These are phyloP conservation scores for Hoplodrina blanda DNA, from an alignment of 2,888 invertebrate genomes.

Conservation along the genomic window DNA sequence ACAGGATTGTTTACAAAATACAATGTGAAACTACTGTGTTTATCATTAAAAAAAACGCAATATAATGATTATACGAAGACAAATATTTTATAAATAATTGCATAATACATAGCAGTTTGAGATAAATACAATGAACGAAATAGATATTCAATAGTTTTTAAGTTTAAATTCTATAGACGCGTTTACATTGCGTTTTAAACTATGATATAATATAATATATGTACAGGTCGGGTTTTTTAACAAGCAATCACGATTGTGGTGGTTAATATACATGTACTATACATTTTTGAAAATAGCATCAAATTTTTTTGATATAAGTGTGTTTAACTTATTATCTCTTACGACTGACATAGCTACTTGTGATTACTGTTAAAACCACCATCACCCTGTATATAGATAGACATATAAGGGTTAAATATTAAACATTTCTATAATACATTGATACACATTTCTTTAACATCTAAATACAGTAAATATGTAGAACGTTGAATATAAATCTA, in stretches of 20 bases:
- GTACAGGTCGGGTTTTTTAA: not conserved
- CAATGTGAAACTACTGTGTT: not conserved
- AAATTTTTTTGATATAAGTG: too few species aligned
- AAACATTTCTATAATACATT: not conserved
- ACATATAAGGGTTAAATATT: not conserved
- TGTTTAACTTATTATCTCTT: not conserved
- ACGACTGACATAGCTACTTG: not conserved
- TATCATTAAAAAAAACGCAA: not conserved
- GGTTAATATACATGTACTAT: too few species aligned
- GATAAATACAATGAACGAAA: not conserved
- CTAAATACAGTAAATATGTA: not conserved
- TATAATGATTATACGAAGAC: conserved; percentile 1
- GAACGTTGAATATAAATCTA: not conserved
- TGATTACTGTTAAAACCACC: not conserved
- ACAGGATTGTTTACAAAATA: conserved; percentile 3
- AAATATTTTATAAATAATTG: not conserved
- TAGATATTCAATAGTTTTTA: not conserved
- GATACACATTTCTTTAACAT: not conserved
- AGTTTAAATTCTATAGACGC: not conserved
- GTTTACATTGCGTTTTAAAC: not conserved
- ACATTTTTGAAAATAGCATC: too few species aligned
- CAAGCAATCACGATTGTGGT: not conserved
- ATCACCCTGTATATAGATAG: not conserved
- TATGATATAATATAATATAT: not conserved
- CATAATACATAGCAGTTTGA: not conserved